phyloP scores from a whole-genome alignment of 2,888 invertebrate species.

The Plagodis pulveraria region DNA sequence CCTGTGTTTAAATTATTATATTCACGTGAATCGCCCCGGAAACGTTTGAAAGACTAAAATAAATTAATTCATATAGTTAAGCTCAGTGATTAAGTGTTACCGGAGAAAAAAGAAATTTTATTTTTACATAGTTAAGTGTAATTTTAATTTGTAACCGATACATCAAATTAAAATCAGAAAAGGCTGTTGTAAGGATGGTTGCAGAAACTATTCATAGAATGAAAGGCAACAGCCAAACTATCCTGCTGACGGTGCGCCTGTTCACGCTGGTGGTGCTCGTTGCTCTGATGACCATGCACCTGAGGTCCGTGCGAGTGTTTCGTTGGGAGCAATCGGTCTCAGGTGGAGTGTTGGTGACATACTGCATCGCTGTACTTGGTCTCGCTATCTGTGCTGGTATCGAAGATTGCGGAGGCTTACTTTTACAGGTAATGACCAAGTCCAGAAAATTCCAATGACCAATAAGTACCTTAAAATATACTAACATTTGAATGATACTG shows the following conservation, averaged over 20 bases:
- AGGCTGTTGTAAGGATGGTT: neutral
- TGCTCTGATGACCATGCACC: slow-evolving; percentile 52
- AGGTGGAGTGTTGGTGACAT: slow-evolving; percentile 66
- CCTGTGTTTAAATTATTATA: too few relatives aligned
- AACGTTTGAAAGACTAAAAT: too few relatives aligned
- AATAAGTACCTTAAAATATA: too few relatives aligned
- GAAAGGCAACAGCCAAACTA: neutral
- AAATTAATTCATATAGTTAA: too few relatives aligned
- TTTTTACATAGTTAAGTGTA: too few relatives aligned
- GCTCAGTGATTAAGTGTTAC: too few relatives aligned
- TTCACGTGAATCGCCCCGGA: too few relatives aligned
- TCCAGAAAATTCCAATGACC: too few relatives aligned
- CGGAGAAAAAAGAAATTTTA: too few relatives aligned
- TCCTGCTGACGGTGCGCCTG: slow-evolving; percentile 49
- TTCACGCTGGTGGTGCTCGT: slow-evolving; percentile 48
- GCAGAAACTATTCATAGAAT: neutral
- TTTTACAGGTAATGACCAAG: slow-evolving; percentile 52
- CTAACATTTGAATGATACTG: too few relatives aligned
- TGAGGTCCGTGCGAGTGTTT: slow-evolving; percentile 61
- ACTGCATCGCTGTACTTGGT: slow-evolving; percentile 49
- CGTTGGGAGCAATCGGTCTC: slow-evolving; percentile 68
- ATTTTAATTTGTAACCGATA: too few relatives aligned
- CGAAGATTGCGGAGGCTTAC: slow-evolving; percentile 34
- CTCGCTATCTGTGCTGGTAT: slow-evolving; percentile 52
- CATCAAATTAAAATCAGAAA: too few relatives aligned